Evolutionary conservation across 2,113 vertebrate species (phyloP).

Genomic region (Hucho hucho): DNA sequence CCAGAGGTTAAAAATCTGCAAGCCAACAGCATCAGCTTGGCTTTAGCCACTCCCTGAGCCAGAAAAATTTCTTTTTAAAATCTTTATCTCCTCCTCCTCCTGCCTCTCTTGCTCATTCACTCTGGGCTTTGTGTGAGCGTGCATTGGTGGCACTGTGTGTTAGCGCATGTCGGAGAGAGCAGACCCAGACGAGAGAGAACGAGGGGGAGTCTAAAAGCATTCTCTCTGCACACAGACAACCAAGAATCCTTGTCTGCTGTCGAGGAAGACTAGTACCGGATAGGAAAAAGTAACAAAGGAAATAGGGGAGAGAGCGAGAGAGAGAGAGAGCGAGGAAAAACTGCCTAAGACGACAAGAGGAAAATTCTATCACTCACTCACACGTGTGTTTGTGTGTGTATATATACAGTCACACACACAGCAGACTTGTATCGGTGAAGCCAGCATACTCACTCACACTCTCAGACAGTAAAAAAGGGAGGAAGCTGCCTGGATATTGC

Average conservation of each 20-base stretch:
- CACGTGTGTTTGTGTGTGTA: too few species aligned
- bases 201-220: background rate
- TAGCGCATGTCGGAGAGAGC: background rate
- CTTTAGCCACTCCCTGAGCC: slow-evolving; percentile 61
- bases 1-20: slow-evolving; percentile 53
- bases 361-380: background rate
- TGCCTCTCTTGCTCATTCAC: slow-evolving; percentile 34
- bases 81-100: slow-evolving; percentile 39
- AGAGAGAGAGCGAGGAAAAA: background rate
- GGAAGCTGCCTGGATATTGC: background rate
- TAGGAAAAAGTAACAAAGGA: background rate
- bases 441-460: background rate
- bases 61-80: slow-evolving; percentile 39
- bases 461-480: background rate
- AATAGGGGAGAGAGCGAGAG: background rate
- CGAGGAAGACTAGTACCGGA: background rate
- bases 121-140: slow-evolving; percentile 43
- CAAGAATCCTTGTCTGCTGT: background rate
- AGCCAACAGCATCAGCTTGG: slow-evolving; percentile 11
- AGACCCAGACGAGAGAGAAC: slow-evolving; percentile 4
- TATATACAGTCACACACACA: background rate
- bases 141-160: slow-evolving; percentile 8
- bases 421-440: background rate
- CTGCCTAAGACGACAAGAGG: background rate
- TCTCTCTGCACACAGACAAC: background rate